Evolutionary conservation across 35 echinoderm and acorn worm genomes (phyloP), one percentile per base, ranked within the genome.

Genomic region (Ophioderma brevispina): DNA sequence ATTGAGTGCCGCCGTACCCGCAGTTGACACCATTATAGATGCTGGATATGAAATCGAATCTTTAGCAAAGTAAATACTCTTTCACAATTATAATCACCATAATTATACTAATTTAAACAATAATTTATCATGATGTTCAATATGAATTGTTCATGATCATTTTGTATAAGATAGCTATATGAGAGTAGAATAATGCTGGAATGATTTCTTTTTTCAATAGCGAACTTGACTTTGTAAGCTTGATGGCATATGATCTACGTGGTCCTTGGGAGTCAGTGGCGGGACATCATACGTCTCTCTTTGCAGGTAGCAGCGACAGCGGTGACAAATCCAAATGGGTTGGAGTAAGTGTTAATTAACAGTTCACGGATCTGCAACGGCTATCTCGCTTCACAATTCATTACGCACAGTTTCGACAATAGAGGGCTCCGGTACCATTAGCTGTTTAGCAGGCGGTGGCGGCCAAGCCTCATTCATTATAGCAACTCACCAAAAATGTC

Each of bases 231-330:
- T 92, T 83, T 32, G 39, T 92, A 28, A 83, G 76, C 78, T 37
- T 92, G 40, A 79, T 92, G 76, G 75, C 90, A 1, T 92, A 92
- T 63, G 82, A 92, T 85, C 75, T 92, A 13, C 82, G 86, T 37
- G 82, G 82, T 37, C 35, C 35, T 15, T 86, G 76, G 82, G 81
- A 92, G 0, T 1, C 70, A 33, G 75, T 78, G 18, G 86, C 90
- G 0, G 90, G 90, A 0, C 90, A 92, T 77, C 81, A 92, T 46
- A 86, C 81, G 31, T 21, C 90, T 23, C 82, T 92, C 17, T 79
- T 86, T 38, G 64, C 82, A 36, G 63, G 38, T 39, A 21, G 28
- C 0, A 28, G 37, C 36, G 82, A 84, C 25, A 77, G 33, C 36
- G 76, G 37, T 23, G 21, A 56, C 33, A 42, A 78, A 4, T 13